Evolutionary conservation across 2,113 vertebrate species (phyloP), one percentile per base, ranked within the genome.

Genomic region (Falco punctatus): DNA sequence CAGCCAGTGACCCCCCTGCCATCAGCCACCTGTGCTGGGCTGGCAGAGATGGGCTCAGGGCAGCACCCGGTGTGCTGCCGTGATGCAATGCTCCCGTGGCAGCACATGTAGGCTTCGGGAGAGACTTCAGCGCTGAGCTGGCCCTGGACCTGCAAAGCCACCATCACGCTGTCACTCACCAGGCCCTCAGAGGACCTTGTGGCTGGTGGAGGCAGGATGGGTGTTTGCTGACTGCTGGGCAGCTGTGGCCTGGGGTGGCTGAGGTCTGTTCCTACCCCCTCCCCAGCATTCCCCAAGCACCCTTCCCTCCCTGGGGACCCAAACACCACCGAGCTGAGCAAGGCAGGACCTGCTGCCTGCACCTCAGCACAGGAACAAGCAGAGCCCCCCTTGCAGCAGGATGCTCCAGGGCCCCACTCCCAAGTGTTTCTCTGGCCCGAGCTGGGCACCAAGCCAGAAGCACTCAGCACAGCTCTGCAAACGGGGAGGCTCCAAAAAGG

Each of bases 401-500:
- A 74, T 46, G 49, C 38, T 51, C 58, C 61, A 75, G 66, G 66
- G 66, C 65, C 38, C 40, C 1, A 0, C 33, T 89, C 78, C 67
- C 81, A 70, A 81, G 71, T 3, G 2, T 62, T 89, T 77, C 64
- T 86, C 86, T 1, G 1, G 65, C 26, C 48, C 1, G 8, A 84
- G 69, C 35, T 92, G 83, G 54, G 52, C 6, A 15, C 61, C 61
- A 65, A 87, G 94, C 92, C 96, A 93, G 61, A 64, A 74, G n/a
- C 3, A 5, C 88, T 88, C 26, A 35, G 92, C 72, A 80, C 10
- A 2, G 64, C 30, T 78, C 87, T 73, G 74, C 61, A 92, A 69
- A 19, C 18, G 1, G 49, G 24, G 88, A 92, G 82, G 86, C 77
- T 96, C 86, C 9, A 3, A 49, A 87, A 54, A 66, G 62, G 62